Evolutionary conservation across 2,888 invertebrate genomes (phyloP), one percentile per base, ranked within the genome.

Genomic region (Sinodicranocentrus sp.): DNA sequence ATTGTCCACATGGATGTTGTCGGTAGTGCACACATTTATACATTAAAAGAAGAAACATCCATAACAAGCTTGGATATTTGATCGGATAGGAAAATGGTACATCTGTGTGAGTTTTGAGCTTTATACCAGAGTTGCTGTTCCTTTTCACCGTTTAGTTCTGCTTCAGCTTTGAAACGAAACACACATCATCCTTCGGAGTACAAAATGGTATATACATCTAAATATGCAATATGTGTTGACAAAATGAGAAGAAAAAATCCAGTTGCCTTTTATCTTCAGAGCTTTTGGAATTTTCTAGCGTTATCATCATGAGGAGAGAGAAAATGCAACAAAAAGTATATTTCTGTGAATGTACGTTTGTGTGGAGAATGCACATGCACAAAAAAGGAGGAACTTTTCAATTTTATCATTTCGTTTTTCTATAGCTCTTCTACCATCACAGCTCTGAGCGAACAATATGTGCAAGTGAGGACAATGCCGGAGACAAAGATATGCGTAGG

Each of bases 1-100:
- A n/a, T 3, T 61, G 39, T 61, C 26, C 61, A 43, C 65, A 65
- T 65, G 43, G 57, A 19, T 23, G 21, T 57, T 48, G n/a, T n/a
- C 48, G n/a, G n/a, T 48, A n/a, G 33, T n/a, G 33, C 13, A 17
- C 19, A 65, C 28, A 28, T 65, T 13, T 19, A 23, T 21, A 19
- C 6, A 65, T 65, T 39, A 33, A 65, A 65, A 65, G 61, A 15
- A 26, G 10, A 39, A 10, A 48, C 13, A 19, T 43, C 17, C 65
- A n/a, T 65, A 73, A 65, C 48, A 65, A 67, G 65, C 65, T 72
- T 48, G 13, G 76, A 67, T 67, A 76, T 76, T 76, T 76, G 76
- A 76, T 76, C 54, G 54, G 54, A 21, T 13, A 26, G 21, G 15
- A 43, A 61, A 43, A 13, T 65, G 13, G 5, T 17, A 65, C 65